Base-by-base conservation (phyloP, 2,888 invertebrate species). In the Lapara coniferarum region DNA sequence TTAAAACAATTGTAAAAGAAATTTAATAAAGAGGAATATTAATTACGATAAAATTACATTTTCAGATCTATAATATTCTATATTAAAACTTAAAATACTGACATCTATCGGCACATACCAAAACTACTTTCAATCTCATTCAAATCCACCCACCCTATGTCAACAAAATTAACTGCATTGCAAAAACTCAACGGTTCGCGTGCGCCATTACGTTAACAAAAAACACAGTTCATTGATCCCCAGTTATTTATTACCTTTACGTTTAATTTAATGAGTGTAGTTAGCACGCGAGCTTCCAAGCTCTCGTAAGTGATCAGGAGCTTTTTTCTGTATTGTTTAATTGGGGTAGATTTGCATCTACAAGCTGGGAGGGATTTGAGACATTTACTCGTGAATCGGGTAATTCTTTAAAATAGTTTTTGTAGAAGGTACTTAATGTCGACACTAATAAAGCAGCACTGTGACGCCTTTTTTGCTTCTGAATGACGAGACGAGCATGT, bases 171-270 rank as follows among this genome's bases (percentile, higher is more conserved):
- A 46, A 49, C 46, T 63, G 63, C 46, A 46, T 49, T 49, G 49
- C 63, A 63, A 63, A 63, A 73, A 80, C 77, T 71, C 73, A 69
- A 80, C 78, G 73, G 46, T 67, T 81, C 70, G 83, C 84, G 82
- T 84, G 84, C 51, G 71, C 70, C 67, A 66, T 70, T 57, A 71
- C 72, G 59, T 69, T 79, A 78, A 79, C 79, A 79, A 70, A 74
- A 72, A 73, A 76, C 82, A 79, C 80, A 80, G 86, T 78, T 85
- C 86, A 81, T 81, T 85, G 86, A 83, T 77, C 86, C 81, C 77
- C 70, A 73, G 72, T 85, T 85, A 85, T 86, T 86, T 86, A 86
- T 83, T 78, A 83, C 83, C 83, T 82, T 86, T 85, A 85, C 85
- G 85, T 86, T 86, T 84, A 84, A 85, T 82, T 85, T 84, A 84